These are phyloP conservation scores for Vanessa tameamea DNA, from an alignment of 1,140 invertebrate genomes.

Conservation along the genomic window DNA sequence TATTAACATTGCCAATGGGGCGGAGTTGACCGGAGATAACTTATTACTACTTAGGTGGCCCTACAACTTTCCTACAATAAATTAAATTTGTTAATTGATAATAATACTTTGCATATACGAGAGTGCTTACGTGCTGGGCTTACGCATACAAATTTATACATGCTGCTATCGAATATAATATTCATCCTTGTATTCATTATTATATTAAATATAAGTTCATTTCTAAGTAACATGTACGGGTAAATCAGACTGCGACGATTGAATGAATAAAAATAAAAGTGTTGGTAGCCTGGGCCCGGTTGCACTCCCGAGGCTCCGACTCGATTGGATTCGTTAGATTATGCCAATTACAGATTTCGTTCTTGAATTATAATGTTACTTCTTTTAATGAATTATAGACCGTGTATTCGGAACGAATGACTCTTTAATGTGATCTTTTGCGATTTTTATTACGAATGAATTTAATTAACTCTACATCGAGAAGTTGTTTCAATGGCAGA, in stretches of 20 bases:
- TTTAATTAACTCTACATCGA: not conserved
- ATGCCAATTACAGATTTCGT: constrained; percentile 32
- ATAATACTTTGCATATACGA: too few species aligned
- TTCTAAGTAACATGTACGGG: constrained; percentile 14
- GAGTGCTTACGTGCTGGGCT: too few species aligned
- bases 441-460: constrained; percentile 4
- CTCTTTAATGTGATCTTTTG: constrained; percentile 13
- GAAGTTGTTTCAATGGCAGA: not conserved
- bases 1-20: too few species aligned
- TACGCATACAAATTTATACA: too few species aligned
- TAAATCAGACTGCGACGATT: constrained; percentile 26
- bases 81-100: not conserved
- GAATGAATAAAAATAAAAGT: constrained; percentile 33
- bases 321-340: constrained; percentile 31
- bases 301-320: constrained; percentile 24
- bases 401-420: constrained; percentile 17
- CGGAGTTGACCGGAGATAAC: too few species aligned
- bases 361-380: constrained; percentile 33
- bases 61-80: not conserved
- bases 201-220: not conserved
- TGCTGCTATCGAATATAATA: not conserved
- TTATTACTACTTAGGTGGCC: too few species aligned
- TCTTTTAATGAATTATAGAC: constrained; percentile 21
- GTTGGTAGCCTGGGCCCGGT: constrained; percentile 6
- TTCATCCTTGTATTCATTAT: not conserved